These are phyloP conservation scores for Malacosoma neustria DNA, from an alignment of 2,888 invertebrate species.

Conservation along the genomic window DNA sequence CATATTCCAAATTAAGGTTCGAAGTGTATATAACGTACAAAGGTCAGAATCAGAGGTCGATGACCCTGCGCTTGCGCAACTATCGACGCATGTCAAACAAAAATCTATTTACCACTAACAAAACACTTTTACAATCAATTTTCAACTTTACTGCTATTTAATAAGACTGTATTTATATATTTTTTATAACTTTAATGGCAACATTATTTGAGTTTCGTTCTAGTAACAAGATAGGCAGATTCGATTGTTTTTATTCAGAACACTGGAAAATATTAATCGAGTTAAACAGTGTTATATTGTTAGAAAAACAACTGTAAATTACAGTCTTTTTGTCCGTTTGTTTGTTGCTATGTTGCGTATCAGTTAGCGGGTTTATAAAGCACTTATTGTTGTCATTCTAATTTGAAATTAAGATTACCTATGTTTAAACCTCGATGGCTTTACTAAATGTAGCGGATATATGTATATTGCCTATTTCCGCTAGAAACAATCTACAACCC, in stretches of 20 bases:
- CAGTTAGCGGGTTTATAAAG: constrained; percentile 4
- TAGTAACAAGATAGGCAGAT: constrained; percentile 34
- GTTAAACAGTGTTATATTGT: constrained; percentile 3
- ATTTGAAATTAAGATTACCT: too few species aligned
- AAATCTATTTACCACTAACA: constrained; percentile 13
- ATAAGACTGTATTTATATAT: constrained; percentile 9
- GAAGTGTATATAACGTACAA: constrained; percentile 16
- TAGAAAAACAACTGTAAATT: constrained; percentile 1
- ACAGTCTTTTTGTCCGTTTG: background rate
- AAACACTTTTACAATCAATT: constrained; percentile 6
- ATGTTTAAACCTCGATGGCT: too few species aligned
- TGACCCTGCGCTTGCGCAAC: constrained; percentile 24
- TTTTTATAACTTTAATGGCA: background rate
- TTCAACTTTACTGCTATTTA: constrained; percentile 11
- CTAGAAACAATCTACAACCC: too few species aligned
- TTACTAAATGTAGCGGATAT: too few species aligned
- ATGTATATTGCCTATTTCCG: too few species aligned
- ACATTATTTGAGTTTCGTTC: constrained; percentile 20
- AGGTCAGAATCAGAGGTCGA: constrained; percentile 37
- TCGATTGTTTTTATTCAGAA: constrained; percentile 64
- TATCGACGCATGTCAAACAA: constrained; percentile 17
- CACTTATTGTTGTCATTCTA: too few species aligned
- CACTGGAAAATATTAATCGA: constrained; percentile 62
- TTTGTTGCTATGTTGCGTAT: constrained; percentile 5
- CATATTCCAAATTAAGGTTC: background rate